Conservation (phyloP, 2,888 invertebrate species). For the Tachina fera region DNA sequence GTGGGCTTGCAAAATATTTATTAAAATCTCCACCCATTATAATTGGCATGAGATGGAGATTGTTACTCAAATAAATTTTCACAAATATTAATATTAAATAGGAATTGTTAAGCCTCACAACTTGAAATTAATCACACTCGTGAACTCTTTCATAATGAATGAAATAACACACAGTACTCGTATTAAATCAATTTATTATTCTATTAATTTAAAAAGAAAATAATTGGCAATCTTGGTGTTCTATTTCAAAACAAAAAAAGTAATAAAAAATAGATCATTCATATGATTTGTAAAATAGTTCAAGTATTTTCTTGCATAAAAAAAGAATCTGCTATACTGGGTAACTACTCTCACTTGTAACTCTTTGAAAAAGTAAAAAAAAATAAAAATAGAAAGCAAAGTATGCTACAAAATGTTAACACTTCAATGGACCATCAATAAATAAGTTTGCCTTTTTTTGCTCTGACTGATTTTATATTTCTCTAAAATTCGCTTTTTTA, state of each 20-base stretch:
- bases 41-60: too few species aligned
- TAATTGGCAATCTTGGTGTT: slow-evolving; percentile 3
- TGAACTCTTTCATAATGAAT: too few species aligned
- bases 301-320: slow-evolving; percentile 60
- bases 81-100: too few species aligned
- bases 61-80: too few species aligned
- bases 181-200: neutral
- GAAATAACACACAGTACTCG: too few species aligned
- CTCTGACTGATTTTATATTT: slow-evolving; percentile 33
- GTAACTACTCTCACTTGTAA: slow-evolving; percentile 43
- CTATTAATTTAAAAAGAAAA: neutral
- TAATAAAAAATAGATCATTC: slow-evolving; percentile 35
- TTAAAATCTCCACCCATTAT: too few species aligned
- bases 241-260: neutral
- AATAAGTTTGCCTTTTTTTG: slow-evolving; percentile 45
- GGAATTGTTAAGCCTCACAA: too few species aligned
- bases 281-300: slow-evolving; percentile 57
- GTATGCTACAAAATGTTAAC: slow-evolving; percentile 42
- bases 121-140: too few species aligned
- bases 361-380: neutral
- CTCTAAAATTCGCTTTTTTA: slow-evolving; percentile 36
- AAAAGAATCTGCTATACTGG: slow-evolving; percentile 36
- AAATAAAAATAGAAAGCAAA: slow-evolving; percentile 10
- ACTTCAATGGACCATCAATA: slow-evolving; percentile 59
- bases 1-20: too few species aligned